phyloP scores from a whole-genome alignment of 2,888 invertebrate species.

The Yponomeuta cagnagella region DNA sequence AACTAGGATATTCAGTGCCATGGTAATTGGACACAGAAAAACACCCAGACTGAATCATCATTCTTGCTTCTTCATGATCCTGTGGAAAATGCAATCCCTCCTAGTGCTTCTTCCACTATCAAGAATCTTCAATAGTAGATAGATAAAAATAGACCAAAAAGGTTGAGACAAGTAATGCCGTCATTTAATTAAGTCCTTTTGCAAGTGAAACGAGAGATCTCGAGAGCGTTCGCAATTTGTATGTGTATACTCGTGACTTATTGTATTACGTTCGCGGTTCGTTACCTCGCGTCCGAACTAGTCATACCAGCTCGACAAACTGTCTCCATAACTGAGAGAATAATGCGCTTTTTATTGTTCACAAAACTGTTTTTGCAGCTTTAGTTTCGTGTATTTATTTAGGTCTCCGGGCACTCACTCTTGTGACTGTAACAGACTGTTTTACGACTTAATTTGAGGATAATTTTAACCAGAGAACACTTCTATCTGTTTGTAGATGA shows the following conservation, averaged over 20 bases:
- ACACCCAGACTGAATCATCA: too few species aligned
- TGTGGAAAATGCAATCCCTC: too few species aligned
- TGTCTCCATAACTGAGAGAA: slow-evolving; percentile 5
- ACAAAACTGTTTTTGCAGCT: slow-evolving; percentile 1
- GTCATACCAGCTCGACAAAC: slow-evolving; percentile 9
- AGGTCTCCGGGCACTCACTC: background rate
- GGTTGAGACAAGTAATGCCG: background rate
- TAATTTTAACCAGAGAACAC: slow-evolving; percentile 7
- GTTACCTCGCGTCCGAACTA: slow-evolving; percentile 15
- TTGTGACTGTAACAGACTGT: slow-evolving; percentile 6
- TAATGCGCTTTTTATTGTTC: slow-evolving; percentile 13
- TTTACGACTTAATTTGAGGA: slow-evolving; percentile 2
- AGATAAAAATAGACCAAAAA: background rate
- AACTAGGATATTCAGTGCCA: too few species aligned
- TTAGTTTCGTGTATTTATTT: slow-evolving; percentile 7
- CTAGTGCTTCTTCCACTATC: too few species aligned
- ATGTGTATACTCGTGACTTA: slow-evolving; percentile 16
- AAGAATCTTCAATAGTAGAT: too few species aligned
- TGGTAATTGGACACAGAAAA: too few species aligned
- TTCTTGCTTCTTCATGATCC: too few species aligned
- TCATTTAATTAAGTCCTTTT: slow-evolving; percentile 12
- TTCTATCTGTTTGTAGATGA: background rate
- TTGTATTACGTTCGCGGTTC: slow-evolving; percentile 18
- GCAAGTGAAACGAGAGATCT: slow-evolving; percentile 10
- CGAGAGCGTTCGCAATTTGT: slow-evolving; percentile 14